These are phyloP conservation scores for Antechinus flavipes DNA, from an alignment of 2,113 vertebrate genomes.

Conservation along the genomic window DNA sequence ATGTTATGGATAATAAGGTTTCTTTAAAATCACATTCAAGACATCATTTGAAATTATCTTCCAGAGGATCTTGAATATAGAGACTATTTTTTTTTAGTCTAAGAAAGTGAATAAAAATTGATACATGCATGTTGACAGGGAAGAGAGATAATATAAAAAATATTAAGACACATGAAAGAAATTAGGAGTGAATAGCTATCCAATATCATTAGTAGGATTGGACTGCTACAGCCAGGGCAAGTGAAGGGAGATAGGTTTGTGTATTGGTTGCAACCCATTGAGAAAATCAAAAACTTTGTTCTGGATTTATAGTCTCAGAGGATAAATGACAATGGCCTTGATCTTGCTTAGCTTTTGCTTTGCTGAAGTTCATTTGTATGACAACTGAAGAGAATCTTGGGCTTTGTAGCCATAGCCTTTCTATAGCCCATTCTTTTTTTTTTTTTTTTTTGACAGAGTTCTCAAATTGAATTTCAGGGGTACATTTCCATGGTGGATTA, in stretches of 20 bases:
- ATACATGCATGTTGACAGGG: background rate
- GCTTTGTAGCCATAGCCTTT: background rate
- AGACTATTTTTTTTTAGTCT: background rate
- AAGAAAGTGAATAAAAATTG: background rate
- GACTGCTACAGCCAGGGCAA: background rate
- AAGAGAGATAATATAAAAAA: background rate
- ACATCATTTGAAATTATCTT: background rate
- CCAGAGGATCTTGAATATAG: background rate
- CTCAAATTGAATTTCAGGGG: background rate
- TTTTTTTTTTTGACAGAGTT: background rate
- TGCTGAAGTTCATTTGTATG: background rate
- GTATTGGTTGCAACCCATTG: background rate
- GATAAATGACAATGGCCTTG: background rate
- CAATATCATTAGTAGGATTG: background rate
- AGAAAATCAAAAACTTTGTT: background rate
- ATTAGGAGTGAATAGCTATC: background rate
- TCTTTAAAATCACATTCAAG: background rate
- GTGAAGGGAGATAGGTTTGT: background rate
- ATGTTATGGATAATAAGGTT: background rate
- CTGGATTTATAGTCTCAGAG: background rate
- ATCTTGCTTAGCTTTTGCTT: background rate
- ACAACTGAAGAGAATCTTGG: background rate
- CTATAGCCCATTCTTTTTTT: background rate
- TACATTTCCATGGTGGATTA: background rate
- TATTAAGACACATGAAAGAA: background rate